A percentile compares a stretch with the other conserved stretches of the same genome.
Conservation (phyloP, 30 jellyfish, hydroid and myxozoan species). For the Aurelia aurita region DNA sequence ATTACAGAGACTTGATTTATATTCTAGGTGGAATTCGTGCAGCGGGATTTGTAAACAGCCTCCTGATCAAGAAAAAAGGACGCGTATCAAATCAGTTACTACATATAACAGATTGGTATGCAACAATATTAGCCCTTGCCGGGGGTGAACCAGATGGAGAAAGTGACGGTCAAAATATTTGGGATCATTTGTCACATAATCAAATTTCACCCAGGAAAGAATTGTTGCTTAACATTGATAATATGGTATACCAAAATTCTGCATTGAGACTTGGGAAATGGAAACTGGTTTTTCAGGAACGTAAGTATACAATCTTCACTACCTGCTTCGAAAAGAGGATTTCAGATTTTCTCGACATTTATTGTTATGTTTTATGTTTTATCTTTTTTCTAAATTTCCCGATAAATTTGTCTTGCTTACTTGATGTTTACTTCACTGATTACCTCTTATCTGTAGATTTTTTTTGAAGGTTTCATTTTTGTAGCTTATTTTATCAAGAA, state of each 20-base stretch:
- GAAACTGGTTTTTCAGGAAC: slow-evolving; percentile 76
- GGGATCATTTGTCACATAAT: slow-evolving; percentile 72
- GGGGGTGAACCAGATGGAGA: slow-evolving; percentile 44
- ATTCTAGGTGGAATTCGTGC: slow-evolving; percentile 78
- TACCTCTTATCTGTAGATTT: too few species aligned
- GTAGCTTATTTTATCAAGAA: too few species aligned
- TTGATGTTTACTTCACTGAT: too few species aligned
- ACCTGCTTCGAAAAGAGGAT: too few species aligned
- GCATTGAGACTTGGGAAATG: slow-evolving; percentile 85
- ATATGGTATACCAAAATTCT: slow-evolving; percentile 68
- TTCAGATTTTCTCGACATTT: too few species aligned
- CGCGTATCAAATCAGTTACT: slow-evolving; percentile 62
- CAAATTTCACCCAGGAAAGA: slow-evolving; percentile 76
- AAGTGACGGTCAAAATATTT: slow-evolving; percentile 77
- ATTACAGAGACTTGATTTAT: too few species aligned
- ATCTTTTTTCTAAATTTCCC: too few species aligned
- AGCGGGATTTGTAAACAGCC: slow-evolving; percentile 67
- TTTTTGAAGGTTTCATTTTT: too few species aligned
- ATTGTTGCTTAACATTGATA: slow-evolving; percentile 84
- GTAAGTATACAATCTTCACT: slow-evolving; percentile 12
- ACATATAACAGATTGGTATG: slow-evolving; percentile 77
- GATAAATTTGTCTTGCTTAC: too few species aligned
- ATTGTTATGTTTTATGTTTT: too few species aligned
- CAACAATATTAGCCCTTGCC: slow-evolving; percentile 71
- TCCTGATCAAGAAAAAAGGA: slow-evolving; percentile 36